Percentiles rank a stretch among this genome's conserved stretches.
Evolutionary conservation across 1,140 invertebrate genomes (phyloP).

Genomic region (Araneus ventricosus): DNA sequence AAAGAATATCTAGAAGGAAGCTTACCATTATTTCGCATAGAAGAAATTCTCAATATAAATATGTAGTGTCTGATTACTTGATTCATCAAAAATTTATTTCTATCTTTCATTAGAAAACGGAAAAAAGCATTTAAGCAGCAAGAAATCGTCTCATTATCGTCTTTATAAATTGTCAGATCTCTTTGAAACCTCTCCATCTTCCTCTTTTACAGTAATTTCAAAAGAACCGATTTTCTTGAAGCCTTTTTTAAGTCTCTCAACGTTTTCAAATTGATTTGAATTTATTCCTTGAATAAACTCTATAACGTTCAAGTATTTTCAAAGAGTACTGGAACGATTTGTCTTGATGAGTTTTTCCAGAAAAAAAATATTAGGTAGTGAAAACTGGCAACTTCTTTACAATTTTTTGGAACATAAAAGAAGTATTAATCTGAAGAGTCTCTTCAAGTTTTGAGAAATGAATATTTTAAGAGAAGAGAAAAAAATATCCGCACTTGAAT

Average conservation of each 20-base stretch:
- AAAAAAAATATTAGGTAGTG: neutral
- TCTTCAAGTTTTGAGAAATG: neutral
- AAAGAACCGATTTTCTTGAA: conserved; percentile 14
- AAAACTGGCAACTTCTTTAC: conserved; percentile 16
- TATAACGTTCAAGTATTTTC: conserved; percentile 19
- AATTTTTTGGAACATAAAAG: conserved; percentile 38
- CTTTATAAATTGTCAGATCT: neutral
- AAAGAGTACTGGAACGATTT: neutral
- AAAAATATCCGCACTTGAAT: conserved; percentile 11
- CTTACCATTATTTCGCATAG: too few species aligned
- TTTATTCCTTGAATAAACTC: conserved; percentile 30
- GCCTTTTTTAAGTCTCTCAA: neutral
- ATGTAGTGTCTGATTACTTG: neutral
- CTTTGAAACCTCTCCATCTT: neutral
- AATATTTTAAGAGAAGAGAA: neutral
- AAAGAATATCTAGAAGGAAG: too few species aligned
- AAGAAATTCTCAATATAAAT: too few species aligned
- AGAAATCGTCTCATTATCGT: conserved; percentile 13
- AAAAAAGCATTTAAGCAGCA: neutral
- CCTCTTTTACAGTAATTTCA: neutral
- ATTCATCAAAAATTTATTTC: neutral
- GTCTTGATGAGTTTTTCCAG: conserved; percentile 6
- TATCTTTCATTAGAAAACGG: neutral
- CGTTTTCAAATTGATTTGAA: neutral
- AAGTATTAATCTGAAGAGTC: conserved; percentile 22